Conservation (phyloP, 2,113 vertebrate genomes). For the Orthochromis indermauri region DNA sequence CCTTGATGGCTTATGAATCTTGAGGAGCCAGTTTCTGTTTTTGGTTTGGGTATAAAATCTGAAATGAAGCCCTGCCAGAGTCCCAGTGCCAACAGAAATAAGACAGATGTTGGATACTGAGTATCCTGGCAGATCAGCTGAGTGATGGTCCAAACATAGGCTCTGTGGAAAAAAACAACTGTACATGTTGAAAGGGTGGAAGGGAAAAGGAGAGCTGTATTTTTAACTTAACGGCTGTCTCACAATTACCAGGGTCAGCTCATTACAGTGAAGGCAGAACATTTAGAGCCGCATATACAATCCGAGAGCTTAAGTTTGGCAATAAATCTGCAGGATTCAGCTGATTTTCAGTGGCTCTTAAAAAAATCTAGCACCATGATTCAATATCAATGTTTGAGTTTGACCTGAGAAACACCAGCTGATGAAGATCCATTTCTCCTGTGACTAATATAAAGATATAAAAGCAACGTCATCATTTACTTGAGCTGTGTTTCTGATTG, state of each 20-base stretch:
- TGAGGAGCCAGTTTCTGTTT: conserved; percentile 38
- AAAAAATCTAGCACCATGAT: neutral
- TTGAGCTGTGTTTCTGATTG: neutral
- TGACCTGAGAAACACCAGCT: neutral
- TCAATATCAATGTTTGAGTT: neutral
- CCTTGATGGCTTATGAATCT: conserved; percentile 41
- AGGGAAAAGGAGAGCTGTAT: neutral
- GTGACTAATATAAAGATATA: neutral
- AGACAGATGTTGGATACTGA: conserved; percentile 58
- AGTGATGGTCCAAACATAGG: conserved; percentile 12
- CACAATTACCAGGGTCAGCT: conserved; percentile 9
- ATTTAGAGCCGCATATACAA: neutral
- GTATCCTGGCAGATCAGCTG: conserved; percentile 27
- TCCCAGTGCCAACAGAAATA: conserved; percentile 33
- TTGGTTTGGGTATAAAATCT: conserved; percentile 34
- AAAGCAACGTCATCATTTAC: neutral
- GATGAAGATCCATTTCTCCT: neutral
- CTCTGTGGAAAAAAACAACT: neutral
- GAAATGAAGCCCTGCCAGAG: conserved; percentile 22
- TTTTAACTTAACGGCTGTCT: conserved; percentile 2
- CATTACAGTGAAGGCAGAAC: neutral
- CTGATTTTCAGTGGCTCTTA: neutral
- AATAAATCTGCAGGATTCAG: neutral
- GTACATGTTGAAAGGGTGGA: conserved; percentile 6
- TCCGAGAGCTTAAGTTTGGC: neutral